Conservation (phyloP, 2,888 invertebrate species). For the Flexamia atlantica region DNA sequence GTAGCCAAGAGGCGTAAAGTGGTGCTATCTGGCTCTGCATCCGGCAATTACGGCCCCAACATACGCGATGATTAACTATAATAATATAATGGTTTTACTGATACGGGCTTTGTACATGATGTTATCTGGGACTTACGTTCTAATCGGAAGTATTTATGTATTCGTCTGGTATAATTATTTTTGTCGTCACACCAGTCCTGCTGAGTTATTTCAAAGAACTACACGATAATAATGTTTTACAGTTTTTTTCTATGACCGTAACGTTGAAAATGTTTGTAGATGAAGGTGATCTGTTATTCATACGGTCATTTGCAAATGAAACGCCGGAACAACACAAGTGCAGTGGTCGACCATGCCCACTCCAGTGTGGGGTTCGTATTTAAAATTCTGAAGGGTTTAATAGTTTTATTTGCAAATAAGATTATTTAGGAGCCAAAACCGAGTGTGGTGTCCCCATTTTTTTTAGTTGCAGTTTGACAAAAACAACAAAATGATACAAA, state of each 20-base stretch:
- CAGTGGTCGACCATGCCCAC: too few relatives aligned
- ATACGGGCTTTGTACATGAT: constrained; percentile 29
- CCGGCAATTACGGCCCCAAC: constrained; percentile 37
- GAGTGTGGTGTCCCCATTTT: too few relatives aligned
- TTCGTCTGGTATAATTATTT: constrained; percentile 36
- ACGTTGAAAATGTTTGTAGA: too few relatives aligned
- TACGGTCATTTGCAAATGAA: too few relatives aligned
- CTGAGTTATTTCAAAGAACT: background rate
- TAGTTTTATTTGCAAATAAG: too few relatives aligned
- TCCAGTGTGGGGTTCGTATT: too few relatives aligned
- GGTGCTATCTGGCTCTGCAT: constrained; percentile 34
- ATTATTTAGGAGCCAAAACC: too few relatives aligned
- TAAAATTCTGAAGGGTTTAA: too few relatives aligned
- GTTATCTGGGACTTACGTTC: background rate
- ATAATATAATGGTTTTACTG: constrained; percentile 45
- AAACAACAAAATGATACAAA: too few relatives aligned
- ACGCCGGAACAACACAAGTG: too few relatives aligned
- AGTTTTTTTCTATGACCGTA: background rate
- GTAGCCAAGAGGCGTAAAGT: constrained; percentile 53
- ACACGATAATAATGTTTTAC: background rate
- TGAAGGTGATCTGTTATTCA: too few relatives aligned
- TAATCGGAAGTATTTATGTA: constrained; percentile 13
- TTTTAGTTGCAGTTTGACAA: too few relatives aligned
- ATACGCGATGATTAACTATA: constrained; percentile 45
- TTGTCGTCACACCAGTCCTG: background rate